Base-by-base conservation (phyloP, 2,797 vertebrate species). In the Molossus molossus region DNA sequence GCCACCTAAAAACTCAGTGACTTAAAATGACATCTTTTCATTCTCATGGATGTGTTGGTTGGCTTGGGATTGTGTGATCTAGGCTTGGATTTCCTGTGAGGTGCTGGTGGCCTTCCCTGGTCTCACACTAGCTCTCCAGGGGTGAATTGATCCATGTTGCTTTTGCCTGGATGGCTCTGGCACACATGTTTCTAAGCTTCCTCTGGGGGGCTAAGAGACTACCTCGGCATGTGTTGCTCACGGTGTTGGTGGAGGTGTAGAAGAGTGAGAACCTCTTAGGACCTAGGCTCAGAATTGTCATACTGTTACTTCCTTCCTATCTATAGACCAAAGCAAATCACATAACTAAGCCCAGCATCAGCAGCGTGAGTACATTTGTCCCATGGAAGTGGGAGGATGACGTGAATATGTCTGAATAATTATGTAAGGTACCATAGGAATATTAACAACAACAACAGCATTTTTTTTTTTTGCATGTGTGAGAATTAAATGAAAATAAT, bases 401-500 rank as follows among this genome's bases (percentile, higher is more conserved):
- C 77, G 6, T 17, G 1, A 96, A 87, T 65, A 50, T 89, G 10
- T 90, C 23, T 90, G 40, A 64, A 93, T 15, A 92, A 60, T 94
- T 91, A 53, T 73, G 6, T 86, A 62, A 67, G 13, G 8, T 67
- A 29, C 3, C 3, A 85, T 23, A 87, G 50, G 10, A 62, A 65
- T 50, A 62, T 48, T 57, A 75, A 83, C 37, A 48, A n/a, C 13
- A 87, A 10, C 17, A 84, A 21, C 37, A 37, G 7, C 64, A 77
- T 60, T 92, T 73, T 76, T 79, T 73, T 76, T 79, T 82, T 33
- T 8, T 67, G 65, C 33, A 18, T 80, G 12, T 82, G 33, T 93
- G 53, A 82, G 33, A 14, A 87, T 67, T 95, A 90, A 93, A 94
- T 94, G 62, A 75, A 90, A 92, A 82, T 90, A 85, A 75, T 55